Base-by-base conservation (phyloP, 1,140 invertebrate species). In the Drosophila carrolli region DNA sequence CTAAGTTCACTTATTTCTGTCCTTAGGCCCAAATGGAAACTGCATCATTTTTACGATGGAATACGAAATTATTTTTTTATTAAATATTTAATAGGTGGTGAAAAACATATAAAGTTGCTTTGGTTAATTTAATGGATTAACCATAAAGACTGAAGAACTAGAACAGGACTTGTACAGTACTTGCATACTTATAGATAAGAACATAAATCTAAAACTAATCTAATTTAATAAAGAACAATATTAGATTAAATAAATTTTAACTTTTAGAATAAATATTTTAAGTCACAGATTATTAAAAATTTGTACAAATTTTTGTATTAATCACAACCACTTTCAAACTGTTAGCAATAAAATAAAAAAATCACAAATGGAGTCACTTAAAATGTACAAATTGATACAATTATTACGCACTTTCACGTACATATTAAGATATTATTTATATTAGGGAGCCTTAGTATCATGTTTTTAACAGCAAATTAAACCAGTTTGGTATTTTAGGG, bases 1-100 rank as follows among this genome's bases (percentile, higher is more conserved):
- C 29, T 5, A 44, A 65, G 46, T 37, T 50, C 48, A 50, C 48
- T 44, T 54, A 46, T 38, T 38, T 48, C 35, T 55, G 40, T 46
- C 43, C 41, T 11, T 10, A 32, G 27, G 27, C 48, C 29, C n/a
- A 16, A 53, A 37, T 19, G 32, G 32, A 56, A 29, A 14, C 55
- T 29, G 55, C 11, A 9, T 0, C 3, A 6, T 6, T 32, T 32
- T 32, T 32, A 32, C 8, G 29, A 32, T 6, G 8, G 29, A 8
- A 32, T 32, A 8, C 2, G 29, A 32, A 32, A 32, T 32, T 32
- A 7, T 8, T 7, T 32, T 1, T 32, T 7, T 7, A 32, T n/a
- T 0, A 19, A 19, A 19, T 19, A 19, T 19, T 19, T 19, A 19
- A 19, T 19, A 19, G 19, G 19, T 1, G 1, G 19, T 19, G 19